Conservation (phyloP, 2,113 vertebrate species). For the Okapia johnstoni region DNA sequence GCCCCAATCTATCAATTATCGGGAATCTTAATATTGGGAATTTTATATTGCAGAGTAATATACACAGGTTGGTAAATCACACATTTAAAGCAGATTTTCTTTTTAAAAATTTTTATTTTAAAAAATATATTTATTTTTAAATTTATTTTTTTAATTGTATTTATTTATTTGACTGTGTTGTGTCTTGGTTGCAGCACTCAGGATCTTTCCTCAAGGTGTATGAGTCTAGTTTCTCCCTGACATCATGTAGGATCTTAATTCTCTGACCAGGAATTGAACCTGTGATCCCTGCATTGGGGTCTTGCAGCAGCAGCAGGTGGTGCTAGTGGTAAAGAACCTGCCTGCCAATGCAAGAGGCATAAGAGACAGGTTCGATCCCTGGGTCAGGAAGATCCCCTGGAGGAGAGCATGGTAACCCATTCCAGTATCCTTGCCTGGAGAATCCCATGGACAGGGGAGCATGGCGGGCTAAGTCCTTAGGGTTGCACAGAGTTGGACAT, state of each 20-base stretch:
- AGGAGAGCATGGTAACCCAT: not conserved
- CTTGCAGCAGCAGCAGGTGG: not conserved
- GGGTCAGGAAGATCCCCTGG: not conserved
- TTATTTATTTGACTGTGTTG: not conserved
- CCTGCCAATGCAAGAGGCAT: not conserved
- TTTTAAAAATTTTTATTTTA: not conserved
- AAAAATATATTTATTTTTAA: not conserved
- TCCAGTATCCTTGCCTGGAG: not conserved
- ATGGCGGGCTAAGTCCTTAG: not conserved
- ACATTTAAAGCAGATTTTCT: not conserved
- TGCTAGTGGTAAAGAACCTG: not conserved
- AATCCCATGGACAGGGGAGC: not conserved
- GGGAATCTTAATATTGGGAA: not conserved
- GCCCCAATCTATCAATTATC: not conserved
- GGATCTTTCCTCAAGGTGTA: not conserved
- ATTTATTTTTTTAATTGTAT: not conserved
- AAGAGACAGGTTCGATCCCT: not conserved
- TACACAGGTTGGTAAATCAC: not conserved
- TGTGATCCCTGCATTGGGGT: not conserved
- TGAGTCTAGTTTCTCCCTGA: not conserved
- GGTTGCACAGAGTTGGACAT: not conserved
- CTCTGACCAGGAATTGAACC: not conserved
- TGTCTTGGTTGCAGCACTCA: not conserved
- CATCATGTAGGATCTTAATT: not conserved
- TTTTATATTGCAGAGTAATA: not conserved